Evolutionary conservation across 1,140 invertebrate species (phyloP).

Genomic region (Parapsyche elsis): DNA sequence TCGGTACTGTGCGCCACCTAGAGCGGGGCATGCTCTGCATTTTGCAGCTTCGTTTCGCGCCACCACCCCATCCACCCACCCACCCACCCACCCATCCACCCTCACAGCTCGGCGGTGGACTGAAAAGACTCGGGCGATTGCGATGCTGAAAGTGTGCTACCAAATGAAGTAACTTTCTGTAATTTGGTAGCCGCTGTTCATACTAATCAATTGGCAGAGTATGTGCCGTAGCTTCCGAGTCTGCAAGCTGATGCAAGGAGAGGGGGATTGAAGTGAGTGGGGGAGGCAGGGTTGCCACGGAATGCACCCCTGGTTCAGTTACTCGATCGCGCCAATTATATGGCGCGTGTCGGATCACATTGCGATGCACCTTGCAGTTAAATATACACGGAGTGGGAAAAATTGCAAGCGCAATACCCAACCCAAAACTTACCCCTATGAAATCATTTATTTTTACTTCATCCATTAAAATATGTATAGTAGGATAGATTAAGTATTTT

Average conservation of each 20-base stretch:
- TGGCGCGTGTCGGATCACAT: neutral
- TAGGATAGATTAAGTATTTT: no score
- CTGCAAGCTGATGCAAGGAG: neutral
- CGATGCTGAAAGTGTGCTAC: slow-evolving; percentile 56
- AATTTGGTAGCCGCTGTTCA: slow-evolving; percentile 56
- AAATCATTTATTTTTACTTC: no score
- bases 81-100: neutral
- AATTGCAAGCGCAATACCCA: neutral
- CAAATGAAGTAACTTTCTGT: slow-evolving; percentile 57
- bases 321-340: neutral
- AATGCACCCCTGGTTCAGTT: neutral
- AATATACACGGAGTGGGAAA: neutral
- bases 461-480: no score
- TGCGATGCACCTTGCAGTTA: neutral
- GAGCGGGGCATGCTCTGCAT: slow-evolving; percentile 9
- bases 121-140: slow-evolving; percentile 55
- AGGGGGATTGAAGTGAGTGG: neutral
- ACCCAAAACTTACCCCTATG: no score
- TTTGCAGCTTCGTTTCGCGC: neutral
- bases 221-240: slow-evolving; percentile 5
- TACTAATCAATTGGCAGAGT: slow-evolving; percentile 56
- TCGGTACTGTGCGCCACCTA: neutral
- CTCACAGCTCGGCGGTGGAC: neutral
- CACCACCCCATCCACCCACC: neutral
- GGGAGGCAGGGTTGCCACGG: neutral